Evolutionary conservation across 2,113 vertebrate genomes (phyloP).

Genomic region (Capreolus pygargus): DNA sequence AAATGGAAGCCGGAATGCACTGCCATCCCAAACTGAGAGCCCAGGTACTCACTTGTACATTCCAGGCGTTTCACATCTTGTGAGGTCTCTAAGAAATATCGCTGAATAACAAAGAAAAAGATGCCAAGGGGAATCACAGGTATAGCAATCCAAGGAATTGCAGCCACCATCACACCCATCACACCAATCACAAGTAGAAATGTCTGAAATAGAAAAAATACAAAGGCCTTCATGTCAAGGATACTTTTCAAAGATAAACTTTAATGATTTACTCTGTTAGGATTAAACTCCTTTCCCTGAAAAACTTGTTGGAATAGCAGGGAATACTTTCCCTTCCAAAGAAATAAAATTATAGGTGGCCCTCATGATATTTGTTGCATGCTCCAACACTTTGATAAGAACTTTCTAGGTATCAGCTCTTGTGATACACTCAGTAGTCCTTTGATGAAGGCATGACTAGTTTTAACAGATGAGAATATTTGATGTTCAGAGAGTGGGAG

Average conservation of each 20-base stretch:
- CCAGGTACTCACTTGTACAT: conserved; percentile 86
- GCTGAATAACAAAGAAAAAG: conserved; percentile 87
- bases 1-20: background rate
- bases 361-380: no score
- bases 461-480: background rate
- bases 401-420: background rate
- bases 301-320: background rate
- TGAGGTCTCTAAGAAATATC: conserved; percentile 91
- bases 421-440: background rate
- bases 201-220: conserved; percentile 79
- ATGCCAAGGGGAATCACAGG: conserved; percentile 87
- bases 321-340: background rate
- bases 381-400: background rate
- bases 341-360: background rate
- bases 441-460: background rate
- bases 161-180: conserved; percentile 84
- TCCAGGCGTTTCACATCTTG: conserved; percentile 92
- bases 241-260: background rate
- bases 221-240: conserved; percentile 25
- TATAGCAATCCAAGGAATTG: conserved; percentile 91
- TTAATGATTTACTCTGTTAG: background rate
- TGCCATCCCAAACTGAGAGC: background rate
- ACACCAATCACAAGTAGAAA: conserved; percentile 89
- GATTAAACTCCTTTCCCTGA: background rate
- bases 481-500: background rate